A percentile compares a stretch with the other conserved stretches of the same genome.
These are phyloP conservation scores for Podargus strigoides DNA, from an alignment of 2,797 vertebrate genomes.

Conservation along the genomic window DNA sequence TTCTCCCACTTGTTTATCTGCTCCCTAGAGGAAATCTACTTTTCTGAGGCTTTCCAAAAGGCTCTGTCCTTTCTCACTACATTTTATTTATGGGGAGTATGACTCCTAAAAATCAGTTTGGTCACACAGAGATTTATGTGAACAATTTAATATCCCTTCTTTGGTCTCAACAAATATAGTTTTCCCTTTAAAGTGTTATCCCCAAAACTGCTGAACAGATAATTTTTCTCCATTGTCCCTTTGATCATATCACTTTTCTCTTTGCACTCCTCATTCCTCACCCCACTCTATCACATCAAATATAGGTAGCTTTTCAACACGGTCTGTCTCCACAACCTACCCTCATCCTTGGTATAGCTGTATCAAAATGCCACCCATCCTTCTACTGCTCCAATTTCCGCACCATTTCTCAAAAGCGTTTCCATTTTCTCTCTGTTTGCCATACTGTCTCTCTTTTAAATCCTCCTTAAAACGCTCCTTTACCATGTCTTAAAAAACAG, in stretches of 20 bases:
- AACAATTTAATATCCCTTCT: neutral
- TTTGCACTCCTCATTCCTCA: neutral
- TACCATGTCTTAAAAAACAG: neutral
- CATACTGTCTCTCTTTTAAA: neutral
- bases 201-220: neutral
- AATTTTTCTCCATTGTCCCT: neutral
- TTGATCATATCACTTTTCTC: neutral
- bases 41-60: neutral
- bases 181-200: neutral
- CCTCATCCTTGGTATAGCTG: neutral
- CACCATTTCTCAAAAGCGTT: neutral
- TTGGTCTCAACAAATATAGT: neutral
- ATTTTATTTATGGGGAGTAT: neutral
- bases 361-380: neutral
- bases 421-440: neutral
- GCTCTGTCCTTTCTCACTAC: neutral
- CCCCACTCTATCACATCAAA: neutral
- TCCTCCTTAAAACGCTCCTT: neutral
- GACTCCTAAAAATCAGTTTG: neutral
- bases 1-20: neutral
- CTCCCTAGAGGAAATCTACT: neutral
- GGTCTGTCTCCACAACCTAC: neutral
- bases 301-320: neutral
- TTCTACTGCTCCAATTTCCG: neutral
- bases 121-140: neutral